Evolutionary conservation across 1,140 invertebrate genomes (phyloP).

Genomic region (Lasioglossum baleicum): DNA sequence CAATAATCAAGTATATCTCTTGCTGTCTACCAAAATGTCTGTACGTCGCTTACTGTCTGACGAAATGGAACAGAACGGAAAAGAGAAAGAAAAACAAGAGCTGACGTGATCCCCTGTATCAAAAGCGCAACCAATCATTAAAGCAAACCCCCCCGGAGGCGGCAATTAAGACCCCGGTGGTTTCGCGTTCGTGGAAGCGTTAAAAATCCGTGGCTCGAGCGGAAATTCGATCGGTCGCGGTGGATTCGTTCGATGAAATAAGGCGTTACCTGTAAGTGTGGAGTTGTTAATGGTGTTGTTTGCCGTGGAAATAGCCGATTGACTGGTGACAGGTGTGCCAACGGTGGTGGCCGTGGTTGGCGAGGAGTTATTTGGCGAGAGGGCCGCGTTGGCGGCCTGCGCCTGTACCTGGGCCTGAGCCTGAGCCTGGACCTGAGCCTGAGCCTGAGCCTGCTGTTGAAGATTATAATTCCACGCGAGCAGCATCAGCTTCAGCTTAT

Average conservation of each 20-base stretch:
- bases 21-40: too few relatives aligned
- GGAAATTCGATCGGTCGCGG: neutral
- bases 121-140: neutral
- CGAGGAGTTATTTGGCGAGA: slow-evolving; percentile 78
- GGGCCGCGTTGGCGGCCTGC: slow-evolving; percentile 75
- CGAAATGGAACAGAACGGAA: too few relatives aligned
- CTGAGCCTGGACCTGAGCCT: slow-evolving; percentile 70
- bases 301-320: slow-evolving; percentile 78
- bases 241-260: slow-evolving; percentile 39
- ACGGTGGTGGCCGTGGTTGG: slow-evolving; percentile 78
- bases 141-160: neutral
- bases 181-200: too few relatives aligned
- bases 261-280: slow-evolving; percentile 78
- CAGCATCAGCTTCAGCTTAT: slow-evolving; percentile 92
- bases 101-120: neutral
- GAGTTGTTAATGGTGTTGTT: slow-evolving; percentile 79
- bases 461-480: slow-evolving; percentile 89
- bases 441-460: slow-evolving; percentile 85
- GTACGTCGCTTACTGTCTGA: too few relatives aligned
- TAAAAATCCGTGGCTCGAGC: neutral
- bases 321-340: slow-evolving; percentile 78
- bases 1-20: too few relatives aligned
- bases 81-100: neutral
- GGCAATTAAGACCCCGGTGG: too few relatives aligned
- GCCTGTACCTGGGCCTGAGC: slow-evolving; percentile 65